Evolutionary conservation across 92 coral and sea anemone species (phyloP).

Genomic region (Desmophyllum pertusum): DNA sequence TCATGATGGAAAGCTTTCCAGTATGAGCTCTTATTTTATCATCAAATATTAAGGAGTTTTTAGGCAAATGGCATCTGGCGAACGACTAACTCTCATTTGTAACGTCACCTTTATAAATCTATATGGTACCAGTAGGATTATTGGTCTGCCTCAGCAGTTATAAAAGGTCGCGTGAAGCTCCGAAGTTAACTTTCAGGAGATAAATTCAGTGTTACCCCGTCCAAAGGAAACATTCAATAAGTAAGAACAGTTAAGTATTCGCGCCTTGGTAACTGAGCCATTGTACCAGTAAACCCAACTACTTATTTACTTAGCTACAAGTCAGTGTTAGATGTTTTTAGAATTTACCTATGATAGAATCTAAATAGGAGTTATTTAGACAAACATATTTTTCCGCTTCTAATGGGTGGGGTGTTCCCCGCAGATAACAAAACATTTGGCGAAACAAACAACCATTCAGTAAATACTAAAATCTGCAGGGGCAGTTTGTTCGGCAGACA

Average conservation of each 20-base stretch:
- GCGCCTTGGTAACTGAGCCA: neutral
- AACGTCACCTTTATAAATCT: neutral
- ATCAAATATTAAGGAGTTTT: no score
- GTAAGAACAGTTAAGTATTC: neutral
- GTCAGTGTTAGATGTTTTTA: neutral
- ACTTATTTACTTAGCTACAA: neutral
- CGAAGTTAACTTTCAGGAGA: neutral
- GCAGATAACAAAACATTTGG: neutral
- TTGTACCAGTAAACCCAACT: neutral
- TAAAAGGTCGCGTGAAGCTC: neutral
- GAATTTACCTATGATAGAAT: neutral
- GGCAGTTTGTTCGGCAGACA: no score
- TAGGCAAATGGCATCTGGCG: no score
- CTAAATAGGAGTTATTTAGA: neutral
- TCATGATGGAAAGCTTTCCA: no score
- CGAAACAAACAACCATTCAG: neutral
- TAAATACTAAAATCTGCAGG: neutral
- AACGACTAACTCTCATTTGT: neutral
- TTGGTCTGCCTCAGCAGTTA: neutral
- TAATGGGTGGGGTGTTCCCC: neutral
- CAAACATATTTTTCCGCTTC: neutral
- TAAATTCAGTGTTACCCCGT: neutral
- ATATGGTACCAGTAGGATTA: neutral
- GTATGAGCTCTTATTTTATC: no score
- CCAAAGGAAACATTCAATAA: neutral